Conservation (phyloP, 2,888 invertebrate genomes). For the Mesodorylaimus sp. region DNA sequence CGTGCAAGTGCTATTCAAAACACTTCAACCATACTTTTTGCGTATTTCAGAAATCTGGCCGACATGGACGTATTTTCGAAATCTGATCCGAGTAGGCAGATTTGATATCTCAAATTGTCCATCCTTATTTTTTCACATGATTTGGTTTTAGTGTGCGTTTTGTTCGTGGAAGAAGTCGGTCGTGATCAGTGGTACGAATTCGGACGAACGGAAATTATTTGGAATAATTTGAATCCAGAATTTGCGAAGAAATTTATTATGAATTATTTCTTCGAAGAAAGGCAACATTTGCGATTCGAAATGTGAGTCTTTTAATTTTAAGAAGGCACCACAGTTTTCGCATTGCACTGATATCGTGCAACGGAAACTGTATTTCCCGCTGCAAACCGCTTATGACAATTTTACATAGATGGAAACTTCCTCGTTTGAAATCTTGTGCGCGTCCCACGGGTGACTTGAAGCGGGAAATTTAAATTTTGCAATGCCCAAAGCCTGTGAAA, state of each 20-base stretch:
- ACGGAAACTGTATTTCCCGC: constrained; percentile 4
- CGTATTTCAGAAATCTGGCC: constrained; percentile 17
- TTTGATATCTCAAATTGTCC: neutral
- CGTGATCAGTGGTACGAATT: constrained; percentile 16
- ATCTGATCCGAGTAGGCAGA: constrained; percentile 18
- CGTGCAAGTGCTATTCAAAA: too few relatives aligned
- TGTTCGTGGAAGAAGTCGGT: constrained; percentile 10
- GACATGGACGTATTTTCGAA: constrained; percentile 24
- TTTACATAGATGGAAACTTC: too few relatives aligned
- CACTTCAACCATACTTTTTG: too few relatives aligned
- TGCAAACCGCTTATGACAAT: too few relatives aligned
- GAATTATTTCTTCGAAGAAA: constrained; percentile 24
- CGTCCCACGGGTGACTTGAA: neutral
- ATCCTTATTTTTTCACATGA: neutral
- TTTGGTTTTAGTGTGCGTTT: constrained; percentile 7
- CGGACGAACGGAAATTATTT: constrained; percentile 23
- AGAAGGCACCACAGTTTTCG: neutral
- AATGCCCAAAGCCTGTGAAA: neutral
- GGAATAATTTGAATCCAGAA: constrained; percentile 22
- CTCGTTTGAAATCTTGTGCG: too few relatives aligned
- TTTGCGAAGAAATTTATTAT: constrained; percentile 19
- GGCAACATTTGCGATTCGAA: constrained; percentile 22
- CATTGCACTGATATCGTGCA: too few relatives aligned
- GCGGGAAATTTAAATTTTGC: too few relatives aligned
- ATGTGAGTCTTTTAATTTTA: constrained; percentile 14